Percentiles rank a stretch among this genome's conserved stretches.
phyloP scores from a whole-genome alignment of 2,888 invertebrate genomes.

The Rhagonycha lutea region DNA sequence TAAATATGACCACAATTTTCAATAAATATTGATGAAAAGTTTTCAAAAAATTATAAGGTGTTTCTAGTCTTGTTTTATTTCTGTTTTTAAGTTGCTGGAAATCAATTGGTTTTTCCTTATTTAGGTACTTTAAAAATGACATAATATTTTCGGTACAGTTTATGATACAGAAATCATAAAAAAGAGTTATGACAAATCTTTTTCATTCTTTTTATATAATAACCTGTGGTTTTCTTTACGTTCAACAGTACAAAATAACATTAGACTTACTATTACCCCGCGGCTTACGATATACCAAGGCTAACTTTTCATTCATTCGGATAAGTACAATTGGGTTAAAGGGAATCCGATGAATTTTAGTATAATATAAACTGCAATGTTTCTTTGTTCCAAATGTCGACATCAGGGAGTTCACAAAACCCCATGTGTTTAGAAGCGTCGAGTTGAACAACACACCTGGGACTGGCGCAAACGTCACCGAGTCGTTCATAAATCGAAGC shows the following conservation, averaged over 20 bases:
- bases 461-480: too few relatives aligned
- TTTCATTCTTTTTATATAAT: not conserved
- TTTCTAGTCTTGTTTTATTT: not conserved
- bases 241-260: not conserved
- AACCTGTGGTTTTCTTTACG: not conserved
- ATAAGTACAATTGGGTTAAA: not conserved
- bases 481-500: too few relatives aligned
- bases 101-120: not conserved
- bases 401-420: too few relatives aligned
- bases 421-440: too few relatives aligned
- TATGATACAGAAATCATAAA: not conserved
- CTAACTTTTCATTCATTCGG: not conserved
- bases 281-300: too few relatives aligned
- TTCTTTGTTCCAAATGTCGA: too few relatives aligned
- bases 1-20: not conserved
- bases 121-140: not conserved
- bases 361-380: too few relatives aligned
- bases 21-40: not conserved
- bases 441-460: too few relatives aligned
- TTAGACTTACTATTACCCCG: too few relatives aligned
- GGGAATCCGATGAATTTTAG: too few relatives aligned
- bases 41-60: not conserved
- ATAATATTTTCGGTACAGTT: not conserved
- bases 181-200: not conserved
- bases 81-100: not conserved